Evolutionary conservation across 2,113 vertebrate species (phyloP).

Genomic region (Hippocampus zosterae): DNA sequence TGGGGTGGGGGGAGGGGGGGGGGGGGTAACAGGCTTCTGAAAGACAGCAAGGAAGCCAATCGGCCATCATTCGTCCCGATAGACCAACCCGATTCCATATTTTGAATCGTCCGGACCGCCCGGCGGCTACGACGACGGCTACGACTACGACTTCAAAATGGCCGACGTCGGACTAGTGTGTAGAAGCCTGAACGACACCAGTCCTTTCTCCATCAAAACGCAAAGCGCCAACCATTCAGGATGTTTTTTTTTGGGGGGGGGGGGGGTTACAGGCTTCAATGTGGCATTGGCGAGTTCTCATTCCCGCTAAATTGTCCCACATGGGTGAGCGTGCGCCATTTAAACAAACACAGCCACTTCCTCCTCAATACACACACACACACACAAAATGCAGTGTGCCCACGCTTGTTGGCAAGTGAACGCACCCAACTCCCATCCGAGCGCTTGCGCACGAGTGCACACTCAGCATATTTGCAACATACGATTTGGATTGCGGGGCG

Average conservation of each 20-base stretch:
- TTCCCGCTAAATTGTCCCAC: slow-evolving; percentile 70
- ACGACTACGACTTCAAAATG: no score
- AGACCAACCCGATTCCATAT: no score
- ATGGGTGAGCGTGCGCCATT: slow-evolving; percentile 73
- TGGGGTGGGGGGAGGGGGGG: no score
- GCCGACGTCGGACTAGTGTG: no score
- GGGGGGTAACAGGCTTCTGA: no score
- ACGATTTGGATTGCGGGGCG: not conserved
- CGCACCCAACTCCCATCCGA: slow-evolving; percentile 18
- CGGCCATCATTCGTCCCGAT: no score
- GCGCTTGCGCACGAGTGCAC: not conserved
- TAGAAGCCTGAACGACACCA: slow-evolving; percentile 23
- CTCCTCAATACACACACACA: slow-evolving; percentile 63
- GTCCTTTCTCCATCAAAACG: slow-evolving; percentile 45
- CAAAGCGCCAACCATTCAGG: slow-evolving; percentile 56
- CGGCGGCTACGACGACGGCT: no score
- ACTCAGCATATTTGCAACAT: slow-evolving; percentile 5
- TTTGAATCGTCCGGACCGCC: no score
- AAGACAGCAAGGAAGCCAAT: no score
- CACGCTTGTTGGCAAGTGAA: no score
- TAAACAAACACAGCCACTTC: slow-evolving; percentile 82
- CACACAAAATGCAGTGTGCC: slow-evolving; percentile 22
- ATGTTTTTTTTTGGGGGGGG: slow-evolving; percentile 19
- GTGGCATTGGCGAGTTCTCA: slow-evolving; percentile 29
- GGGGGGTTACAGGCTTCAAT: no score